A percentile compares a stretch with the other conserved stretches of the same genome.
phyloP scores from a whole-genome alignment of 1,140 invertebrate species.

The Nymphalis io region DNA sequence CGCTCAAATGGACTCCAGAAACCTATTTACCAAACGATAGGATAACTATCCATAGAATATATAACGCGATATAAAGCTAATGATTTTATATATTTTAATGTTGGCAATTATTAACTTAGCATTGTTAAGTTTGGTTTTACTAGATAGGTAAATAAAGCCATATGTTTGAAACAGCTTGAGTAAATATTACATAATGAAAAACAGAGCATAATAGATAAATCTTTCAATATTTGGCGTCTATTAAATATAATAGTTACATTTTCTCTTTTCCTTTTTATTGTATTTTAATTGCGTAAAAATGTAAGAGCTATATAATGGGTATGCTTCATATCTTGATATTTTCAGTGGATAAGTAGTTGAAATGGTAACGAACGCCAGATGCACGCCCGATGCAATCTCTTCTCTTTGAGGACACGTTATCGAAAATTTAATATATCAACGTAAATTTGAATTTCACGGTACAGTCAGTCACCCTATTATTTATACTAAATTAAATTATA shows the following conservation, averaged over 20 bases:
- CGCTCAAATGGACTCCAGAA: conserved; percentile 29
- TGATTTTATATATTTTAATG: no score
- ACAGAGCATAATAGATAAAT: no score
- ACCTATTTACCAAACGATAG: conserved; percentile 32
- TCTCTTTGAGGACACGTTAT: conserved; percentile 57
- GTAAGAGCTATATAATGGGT: not conserved
- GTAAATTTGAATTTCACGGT: not conserved
- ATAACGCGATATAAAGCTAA: not conserved
- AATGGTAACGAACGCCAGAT: conserved; percentile 46
- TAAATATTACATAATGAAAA: no score
- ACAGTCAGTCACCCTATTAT: not conserved
- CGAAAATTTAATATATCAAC: conserved; percentile 61
- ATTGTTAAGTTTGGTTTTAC: no score
- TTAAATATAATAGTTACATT: no score
- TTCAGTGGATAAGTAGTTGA: conserved; percentile 21
- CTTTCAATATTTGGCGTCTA: no score
- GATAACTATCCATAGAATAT: conserved; percentile 3
- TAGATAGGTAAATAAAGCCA: no score
- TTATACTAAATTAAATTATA: not conserved
- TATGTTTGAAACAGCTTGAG: no score
- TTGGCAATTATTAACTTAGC: no score
- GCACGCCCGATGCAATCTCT: conserved; percentile 53
- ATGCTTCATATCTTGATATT: not conserved
- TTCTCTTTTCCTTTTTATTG: not conserved
- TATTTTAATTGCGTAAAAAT: not conserved